Evolutionary conservation across 2,888 invertebrate species (phyloP), one percentile per base, ranked within the genome.

Genomic region (Vannuccia rotundouncinata): DNA sequence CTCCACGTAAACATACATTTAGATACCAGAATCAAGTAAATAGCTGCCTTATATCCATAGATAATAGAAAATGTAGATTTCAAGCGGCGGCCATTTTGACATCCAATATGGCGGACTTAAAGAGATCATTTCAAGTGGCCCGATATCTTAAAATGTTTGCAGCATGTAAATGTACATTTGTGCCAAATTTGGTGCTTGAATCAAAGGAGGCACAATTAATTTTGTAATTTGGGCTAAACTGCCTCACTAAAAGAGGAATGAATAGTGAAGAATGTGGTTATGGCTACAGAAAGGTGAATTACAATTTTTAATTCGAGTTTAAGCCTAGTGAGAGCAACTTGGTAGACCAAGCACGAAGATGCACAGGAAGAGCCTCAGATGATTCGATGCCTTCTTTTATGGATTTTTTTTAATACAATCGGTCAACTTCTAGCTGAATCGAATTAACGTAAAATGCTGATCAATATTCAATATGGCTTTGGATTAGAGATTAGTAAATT

Each of bases 241-340:
- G n/a, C n/a, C n/a, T n/a, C n/a, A n/a, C n/a, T n/a, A n/a, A 66
- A 66, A 22, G 66, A 66, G 66, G 66, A 66, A 66, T 22, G 66
- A 66, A 66, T 22, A 22, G 45, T 45, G 66, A 66, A 66, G 25
- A 66, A n/a, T 66, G 66, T 5, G 66, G 2, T 66, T 66, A 22
- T 66, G 13, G 25, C 25, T 66, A 22, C 22, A 22, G 2, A 66
- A 27, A 66, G 66, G 22, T 66, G 66, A 66, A 17, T 66, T 66
- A 66, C 13, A 66, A 66, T 17, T 66, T 66, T 13, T 5, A 22
- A 45, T 5, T 5, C 45, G 5, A 45, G 17, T 5, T 45, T 45
- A 45, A 13, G 17, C 10, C 5, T 5, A 5, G 45, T 45, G 45
- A 5, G 2, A 66, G 25, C 25, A 66, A 22, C 66, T 66, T 2